These are phyloP conservation scores for Tricholauxania praeusta DNA, from an alignment of 2,888 invertebrate genomes.

Conservation along the genomic window DNA sequence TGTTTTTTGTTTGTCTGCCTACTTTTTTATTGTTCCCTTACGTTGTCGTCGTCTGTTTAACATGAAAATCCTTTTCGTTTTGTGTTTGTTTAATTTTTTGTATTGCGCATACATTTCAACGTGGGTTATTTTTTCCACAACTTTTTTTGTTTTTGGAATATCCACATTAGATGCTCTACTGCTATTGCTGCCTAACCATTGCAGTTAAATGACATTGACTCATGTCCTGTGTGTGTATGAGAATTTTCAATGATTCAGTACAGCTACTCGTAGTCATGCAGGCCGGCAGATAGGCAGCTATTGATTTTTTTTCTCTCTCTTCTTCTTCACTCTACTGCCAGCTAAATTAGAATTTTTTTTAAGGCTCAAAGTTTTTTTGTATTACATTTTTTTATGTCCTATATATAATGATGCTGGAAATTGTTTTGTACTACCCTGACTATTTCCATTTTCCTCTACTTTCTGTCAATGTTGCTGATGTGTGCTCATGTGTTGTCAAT, in stretches of 20 bases:
- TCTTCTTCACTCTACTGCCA: background rate
- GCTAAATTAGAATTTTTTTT: slow-evolving; percentile 28
- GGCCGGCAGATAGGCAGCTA: background rate
- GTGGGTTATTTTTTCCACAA: background rate
- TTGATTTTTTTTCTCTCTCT: slow-evolving; percentile 11
- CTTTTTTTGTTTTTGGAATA: slow-evolving; percentile 4
- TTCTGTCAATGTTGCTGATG: slow-evolving; percentile 2
- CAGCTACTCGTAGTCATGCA: too few relatives aligned
- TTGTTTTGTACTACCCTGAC: slow-evolving; percentile 15
- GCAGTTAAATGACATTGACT: slow-evolving; percentile 33
- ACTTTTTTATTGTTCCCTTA: slow-evolving; percentile 18
- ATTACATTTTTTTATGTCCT: background rate
- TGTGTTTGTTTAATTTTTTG: slow-evolving; percentile 19
- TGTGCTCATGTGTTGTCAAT: slow-evolving; percentile 20
- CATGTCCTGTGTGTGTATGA: background rate
- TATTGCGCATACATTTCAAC: background rate
- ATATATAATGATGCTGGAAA: slow-evolving; percentile 21
- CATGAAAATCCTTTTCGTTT: slow-evolving; percentile 18
- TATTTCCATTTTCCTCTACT: background rate
- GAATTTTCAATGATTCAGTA: too few relatives aligned
- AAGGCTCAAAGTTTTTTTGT: slow-evolving; percentile 4
- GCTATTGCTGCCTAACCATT: background rate
- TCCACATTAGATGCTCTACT: background rate
- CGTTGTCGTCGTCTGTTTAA: background rate
- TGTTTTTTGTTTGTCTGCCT: slow-evolving; percentile 22